These are phyloP conservation scores for Allophyes oxyacanthae DNA, from an alignment of 2,888 invertebrate species.

Conservation along the genomic window DNA sequence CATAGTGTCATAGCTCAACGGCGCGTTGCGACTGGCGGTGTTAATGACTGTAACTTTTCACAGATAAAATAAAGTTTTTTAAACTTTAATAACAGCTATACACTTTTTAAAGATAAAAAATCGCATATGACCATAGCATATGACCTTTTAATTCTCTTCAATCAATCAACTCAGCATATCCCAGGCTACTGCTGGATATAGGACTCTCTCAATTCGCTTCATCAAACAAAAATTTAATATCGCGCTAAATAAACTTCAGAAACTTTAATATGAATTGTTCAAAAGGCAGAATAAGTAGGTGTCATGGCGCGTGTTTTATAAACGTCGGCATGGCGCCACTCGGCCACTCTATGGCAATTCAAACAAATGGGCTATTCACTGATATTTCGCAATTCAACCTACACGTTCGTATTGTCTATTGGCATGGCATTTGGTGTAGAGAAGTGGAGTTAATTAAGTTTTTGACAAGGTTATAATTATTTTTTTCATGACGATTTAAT, in stretches of 20 bases:
- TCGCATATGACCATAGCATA: no score
- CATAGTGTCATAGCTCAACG: no score
- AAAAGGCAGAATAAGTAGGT: constrained; percentile 52
- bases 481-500: constrained; percentile 2
- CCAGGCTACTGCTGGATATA: no score
- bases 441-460: constrained; percentile 38
- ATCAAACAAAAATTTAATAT: constrained; percentile 44
- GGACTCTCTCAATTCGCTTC: constrained; percentile 4
- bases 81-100: no score
- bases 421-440: constrained; percentile 11
- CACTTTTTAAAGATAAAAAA: no score
- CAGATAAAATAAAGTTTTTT: no score
- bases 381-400: constrained; percentile 51
- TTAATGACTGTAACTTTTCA: no score
- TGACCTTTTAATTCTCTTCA: no score
- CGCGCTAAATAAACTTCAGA: constrained; percentile 31
- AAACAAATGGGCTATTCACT: constrained; percentile 71
- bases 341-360: constrained; percentile 65
- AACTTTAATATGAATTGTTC: constrained; percentile 40
- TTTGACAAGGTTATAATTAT: constrained; percentile 32
- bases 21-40: no score
- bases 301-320: constrained; percentile 74
- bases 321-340: constrained; percentile 80
- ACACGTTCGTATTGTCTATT: constrained; percentile 41
- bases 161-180: no score